A percentile compares a stretch with the other conserved stretches of the same genome.
Evolutionary conservation across 2,888 invertebrate genomes (phyloP).

Genomic region (Choristoneura rosaceana): DNA sequence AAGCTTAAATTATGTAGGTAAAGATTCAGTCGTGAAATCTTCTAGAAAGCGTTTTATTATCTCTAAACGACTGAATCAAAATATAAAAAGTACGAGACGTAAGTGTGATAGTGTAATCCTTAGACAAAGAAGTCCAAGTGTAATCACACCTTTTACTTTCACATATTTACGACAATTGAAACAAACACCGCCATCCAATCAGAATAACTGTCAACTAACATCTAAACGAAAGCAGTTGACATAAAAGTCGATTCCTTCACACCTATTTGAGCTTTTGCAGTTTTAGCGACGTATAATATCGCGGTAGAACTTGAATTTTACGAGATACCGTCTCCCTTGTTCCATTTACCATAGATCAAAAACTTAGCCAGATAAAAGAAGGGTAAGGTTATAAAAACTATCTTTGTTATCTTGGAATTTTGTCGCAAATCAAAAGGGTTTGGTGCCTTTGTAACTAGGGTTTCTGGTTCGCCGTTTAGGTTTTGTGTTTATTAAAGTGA

Average conservation of each 20-base stretch:
- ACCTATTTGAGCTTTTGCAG: slow-evolving; percentile 38
- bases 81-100: neutral
- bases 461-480: neutral
- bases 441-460: neutral
- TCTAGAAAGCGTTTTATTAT: neutral
- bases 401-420: neutral
- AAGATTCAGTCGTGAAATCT: too few relatives aligned
- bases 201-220: slow-evolving; percentile 21
- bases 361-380: neutral
- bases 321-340: slow-evolving; percentile 26
- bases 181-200: slow-evolving; percentile 25
- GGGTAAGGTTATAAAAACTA: slow-evolving; percentile 2
- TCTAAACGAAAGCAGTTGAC: slow-evolving; percentile 33
- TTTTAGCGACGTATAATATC: slow-evolving; percentile 39
- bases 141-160: neutral
- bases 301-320: slow-evolving; percentile 36
- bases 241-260: slow-evolving; percentile 33
- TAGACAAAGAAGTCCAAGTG: too few relatives aligned
- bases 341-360: slow-evolving; percentile 18
- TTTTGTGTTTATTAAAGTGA: too few relatives aligned
- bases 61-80: neutral
- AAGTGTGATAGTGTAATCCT: neutral
- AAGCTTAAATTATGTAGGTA: too few relatives aligned
- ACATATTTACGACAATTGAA: neutral
- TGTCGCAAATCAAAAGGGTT: neutral